Base-by-base conservation (phyloP, 2,888 invertebrate genomes). In the Heliconius hortense region DNA sequence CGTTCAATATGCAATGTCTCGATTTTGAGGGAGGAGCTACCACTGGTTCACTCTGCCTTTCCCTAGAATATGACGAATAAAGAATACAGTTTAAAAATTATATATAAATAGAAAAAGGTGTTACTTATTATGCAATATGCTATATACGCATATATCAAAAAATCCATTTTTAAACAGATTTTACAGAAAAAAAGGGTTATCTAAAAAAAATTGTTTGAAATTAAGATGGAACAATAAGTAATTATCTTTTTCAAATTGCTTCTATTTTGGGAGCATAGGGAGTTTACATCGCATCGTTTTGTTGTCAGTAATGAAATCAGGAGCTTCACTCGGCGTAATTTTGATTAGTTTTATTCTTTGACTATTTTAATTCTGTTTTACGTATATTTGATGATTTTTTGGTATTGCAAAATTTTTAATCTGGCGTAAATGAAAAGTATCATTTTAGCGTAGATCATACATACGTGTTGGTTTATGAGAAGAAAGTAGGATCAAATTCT, bases 281-380 rank as follows among this genome's bases (percentile, higher is more conserved):
- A n/a, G n/a, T 73, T 76, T 73, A 69, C 69, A 56, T 56, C 39
- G 73, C 48, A 73, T 73, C 68, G 62, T 56, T 73, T 56, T 63
- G 35, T 69, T 53, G 64, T 21, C 21, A 70, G 70, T 64, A 76
- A 76, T 76, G 63, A 70, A 69, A 73, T 73, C 69, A 39, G 59
- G 26, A 64, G 66, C n/a, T 39, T 64, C 43, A 28, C 60, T 75
- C 75, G 62, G 75, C 75, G 28, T 31, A 66, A 67, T 39, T 72
- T 71, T 72, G 72, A 75, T 75, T 72, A 67, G 53, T 75, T 75
- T 72, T 48, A 75, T 75, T 71, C 59, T 66, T 39, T 59, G 64
- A 59, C 39, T 67, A 72, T 66, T 59, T 71, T 31, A 69, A 68
- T 62, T 43, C 60, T 53, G 69, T 76, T 74, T 53, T 28, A 18